These are phyloP conservation scores for Leuciscus waleckii DNA, from an alignment of 2,797 vertebrate species.

Conservation along the genomic window DNA sequence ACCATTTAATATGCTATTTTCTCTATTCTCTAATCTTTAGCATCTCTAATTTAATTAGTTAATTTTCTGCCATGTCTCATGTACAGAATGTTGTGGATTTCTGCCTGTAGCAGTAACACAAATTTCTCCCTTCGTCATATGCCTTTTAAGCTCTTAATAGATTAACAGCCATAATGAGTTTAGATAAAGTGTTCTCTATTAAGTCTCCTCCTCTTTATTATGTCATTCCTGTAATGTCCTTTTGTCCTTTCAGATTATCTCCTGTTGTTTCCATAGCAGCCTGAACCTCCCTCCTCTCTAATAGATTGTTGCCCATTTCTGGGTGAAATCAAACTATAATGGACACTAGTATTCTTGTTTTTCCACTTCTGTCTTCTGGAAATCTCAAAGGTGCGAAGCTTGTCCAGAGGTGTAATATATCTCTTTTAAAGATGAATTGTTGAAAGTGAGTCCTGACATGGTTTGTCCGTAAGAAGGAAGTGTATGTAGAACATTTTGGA, in stretches of 20 bases:
- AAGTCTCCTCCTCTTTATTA: constrained; percentile 23
- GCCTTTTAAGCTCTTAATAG: constrained; percentile 14
- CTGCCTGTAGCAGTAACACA: constrained; percentile 24
- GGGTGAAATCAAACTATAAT: constrained; percentile 12
- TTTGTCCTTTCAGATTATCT: constrained; percentile 26
- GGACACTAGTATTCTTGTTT: constrained; percentile 40
- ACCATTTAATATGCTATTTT: constrained; percentile 10
- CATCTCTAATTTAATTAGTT: constrained; percentile 46
- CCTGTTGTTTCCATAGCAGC: constrained; percentile 34
- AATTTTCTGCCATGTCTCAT: neutral
- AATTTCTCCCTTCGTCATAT: neutral
- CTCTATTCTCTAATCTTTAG: constrained; percentile 1
- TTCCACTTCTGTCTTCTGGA: constrained; percentile 46
- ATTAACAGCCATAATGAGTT: constrained; percentile 16
- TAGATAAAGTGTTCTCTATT: constrained; percentile 8
- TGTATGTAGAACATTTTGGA: constrained; percentile 55
- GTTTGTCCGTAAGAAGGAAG: constrained; percentile 47
- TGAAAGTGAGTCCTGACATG: constrained; percentile 54
- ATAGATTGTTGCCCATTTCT: constrained; percentile 7
- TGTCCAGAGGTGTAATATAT: constrained; percentile 57
- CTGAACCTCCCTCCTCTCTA: constrained; percentile 1
- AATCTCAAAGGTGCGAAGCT: constrained; percentile 56
- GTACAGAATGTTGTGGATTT: neutral
- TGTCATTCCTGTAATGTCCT: neutral
- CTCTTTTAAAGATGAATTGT: constrained; percentile 55